phyloP scores from a whole-genome alignment of 2,888 invertebrate species.

The Clivina fossor region DNA sequence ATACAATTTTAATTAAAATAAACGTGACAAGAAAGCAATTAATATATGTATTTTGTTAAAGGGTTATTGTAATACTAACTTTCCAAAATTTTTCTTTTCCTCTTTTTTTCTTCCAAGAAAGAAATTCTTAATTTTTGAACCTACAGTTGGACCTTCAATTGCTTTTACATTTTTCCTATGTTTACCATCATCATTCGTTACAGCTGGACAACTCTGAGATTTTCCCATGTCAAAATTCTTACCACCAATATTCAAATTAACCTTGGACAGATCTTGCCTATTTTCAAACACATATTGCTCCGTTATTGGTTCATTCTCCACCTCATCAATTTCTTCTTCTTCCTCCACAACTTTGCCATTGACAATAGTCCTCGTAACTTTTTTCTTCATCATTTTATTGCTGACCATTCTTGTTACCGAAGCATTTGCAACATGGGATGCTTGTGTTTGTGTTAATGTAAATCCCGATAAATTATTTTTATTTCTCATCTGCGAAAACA shows the following conservation, averaged over 20 bases:
- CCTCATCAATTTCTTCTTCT: conserved; percentile 28
- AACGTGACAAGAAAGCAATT: too few species aligned
- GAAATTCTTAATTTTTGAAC: conserved; percentile 8
- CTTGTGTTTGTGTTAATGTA: conserved; percentile 8
- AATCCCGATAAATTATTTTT: conserved; percentile 6
- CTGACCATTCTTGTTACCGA: conserved; percentile 9
- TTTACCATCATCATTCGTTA: conserved; percentile 1
- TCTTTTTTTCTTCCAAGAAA: conserved; percentile 25
- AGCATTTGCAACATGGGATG: conserved; percentile 11
- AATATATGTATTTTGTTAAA: too few species aligned
- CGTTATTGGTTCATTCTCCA: conserved; percentile 18
- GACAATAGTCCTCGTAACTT: conserved; percentile 11
- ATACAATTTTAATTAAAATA: too few species aligned
- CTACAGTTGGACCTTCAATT: conserved; percentile 10
- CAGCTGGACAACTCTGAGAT: conserved; percentile 14
- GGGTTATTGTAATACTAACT: too few species aligned
- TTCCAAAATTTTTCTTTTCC: conserved; percentile 11
- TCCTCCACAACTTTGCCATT: conserved; percentile 23
- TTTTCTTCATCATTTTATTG: conserved; percentile 17
- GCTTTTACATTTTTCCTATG: conserved; percentile 12
- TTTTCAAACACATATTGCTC: conserved; percentile 10
- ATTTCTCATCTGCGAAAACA: too few species aligned
- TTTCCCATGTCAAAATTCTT: conserved; percentile 6
- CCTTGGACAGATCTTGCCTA: conserved; percentile 6
- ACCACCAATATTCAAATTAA: conserved; percentile 6